Conservation (phyloP, 1,140 invertebrate genomes). For the Drosophila sp. region DNA sequence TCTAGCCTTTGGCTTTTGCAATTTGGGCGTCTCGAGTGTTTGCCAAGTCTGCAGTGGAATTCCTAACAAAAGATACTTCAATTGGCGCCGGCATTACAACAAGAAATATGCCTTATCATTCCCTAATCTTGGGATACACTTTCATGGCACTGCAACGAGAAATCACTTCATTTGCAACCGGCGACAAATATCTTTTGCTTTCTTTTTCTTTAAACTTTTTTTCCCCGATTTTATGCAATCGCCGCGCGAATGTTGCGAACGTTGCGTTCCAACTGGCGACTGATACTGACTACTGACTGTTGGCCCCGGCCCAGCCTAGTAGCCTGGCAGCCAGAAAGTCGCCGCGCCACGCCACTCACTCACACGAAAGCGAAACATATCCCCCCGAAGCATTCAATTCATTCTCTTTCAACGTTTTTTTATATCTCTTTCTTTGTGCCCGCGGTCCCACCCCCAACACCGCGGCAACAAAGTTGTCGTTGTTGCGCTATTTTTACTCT, state of each 20-base stretch:
- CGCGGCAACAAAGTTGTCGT: background rate
- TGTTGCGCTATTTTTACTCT: constrained; percentile 9
- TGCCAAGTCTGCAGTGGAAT: constrained; percentile 54
- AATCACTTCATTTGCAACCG: constrained; percentile 3
- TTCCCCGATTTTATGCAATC: constrained; percentile 1
- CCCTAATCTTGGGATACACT: constrained; percentile 2
- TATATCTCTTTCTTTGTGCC: constrained; percentile 9
- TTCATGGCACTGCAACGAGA: background rate
- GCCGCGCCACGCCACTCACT: background rate
- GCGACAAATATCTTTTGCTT: constrained; percentile 1
- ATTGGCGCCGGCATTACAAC: constrained; percentile 1
- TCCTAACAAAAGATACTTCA: background rate
- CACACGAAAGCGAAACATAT: background rate
- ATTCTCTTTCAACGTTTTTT: constrained; percentile 5
- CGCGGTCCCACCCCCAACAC: background rate
- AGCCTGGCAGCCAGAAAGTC: constrained; percentile 9
- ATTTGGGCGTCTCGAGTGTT: constrained; percentile 55
- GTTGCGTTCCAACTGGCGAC: constrained; percentile 11
- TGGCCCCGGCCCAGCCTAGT: background rate
- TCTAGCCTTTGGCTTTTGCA: constrained; percentile 26
- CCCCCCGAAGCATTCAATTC: constrained; percentile 1
- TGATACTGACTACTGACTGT: constrained; percentile 9
- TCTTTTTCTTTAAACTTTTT: background rate
- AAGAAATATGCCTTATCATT: constrained; percentile 4
- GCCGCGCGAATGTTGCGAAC: background rate